Conservation (phyloP, 2,113 vertebrate species). For the Xiphorhynchus elegans region DNA sequence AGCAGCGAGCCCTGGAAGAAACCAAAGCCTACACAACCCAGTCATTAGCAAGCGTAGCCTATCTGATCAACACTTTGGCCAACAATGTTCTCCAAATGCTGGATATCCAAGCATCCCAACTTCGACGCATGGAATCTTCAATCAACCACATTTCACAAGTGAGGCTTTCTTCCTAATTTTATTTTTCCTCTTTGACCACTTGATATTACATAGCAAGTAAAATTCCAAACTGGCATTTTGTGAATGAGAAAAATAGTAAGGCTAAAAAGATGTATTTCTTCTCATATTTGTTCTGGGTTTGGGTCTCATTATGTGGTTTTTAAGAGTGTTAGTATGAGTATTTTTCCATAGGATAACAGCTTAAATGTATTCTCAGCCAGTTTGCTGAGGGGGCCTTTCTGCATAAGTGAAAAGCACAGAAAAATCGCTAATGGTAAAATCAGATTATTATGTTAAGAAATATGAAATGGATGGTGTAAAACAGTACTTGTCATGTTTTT, state of each 20-base stretch:
- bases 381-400: neutral
- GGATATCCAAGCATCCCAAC: conserved; percentile 97
- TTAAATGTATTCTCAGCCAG: neutral
- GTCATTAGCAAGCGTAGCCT: conserved; percentile 97
- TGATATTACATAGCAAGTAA: neutral
- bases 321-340: neutral
- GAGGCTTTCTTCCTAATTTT: neutral
- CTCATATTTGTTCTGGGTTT: neutral
- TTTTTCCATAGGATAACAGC: neutral
- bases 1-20: conserved; percentile 96
- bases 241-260: neutral
- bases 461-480: neutral
- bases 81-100: conserved; percentile 99
- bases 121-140: conserved; percentile 98
- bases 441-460: neutral
- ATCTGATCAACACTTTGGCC: conserved; percentile 98
- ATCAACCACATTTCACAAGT: conserved; percentile 99
- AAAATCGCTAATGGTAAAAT: neutral
- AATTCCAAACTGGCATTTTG: neutral
- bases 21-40: conserved; percentile 99
- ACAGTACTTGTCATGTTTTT: neutral
- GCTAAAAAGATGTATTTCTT: neutral
- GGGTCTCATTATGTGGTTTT: neutral
- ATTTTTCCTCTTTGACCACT: neutral
- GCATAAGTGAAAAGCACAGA: neutral